Evolutionary conservation across 2,888 invertebrate genomes (phyloP).

Genomic region (Pycnomerus fuliginosus): DNA sequence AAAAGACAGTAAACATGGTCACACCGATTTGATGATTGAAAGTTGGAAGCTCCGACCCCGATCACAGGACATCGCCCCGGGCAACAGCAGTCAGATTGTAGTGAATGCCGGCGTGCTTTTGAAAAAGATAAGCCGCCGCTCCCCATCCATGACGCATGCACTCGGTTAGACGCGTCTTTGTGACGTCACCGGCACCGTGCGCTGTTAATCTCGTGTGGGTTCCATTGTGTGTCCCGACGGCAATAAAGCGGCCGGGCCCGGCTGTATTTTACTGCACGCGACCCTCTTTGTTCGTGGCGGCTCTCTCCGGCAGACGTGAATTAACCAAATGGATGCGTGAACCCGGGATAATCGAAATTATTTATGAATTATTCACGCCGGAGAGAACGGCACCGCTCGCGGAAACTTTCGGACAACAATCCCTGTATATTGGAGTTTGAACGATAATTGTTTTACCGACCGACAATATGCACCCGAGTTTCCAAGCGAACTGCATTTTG

Average conservation of each 20-base stretch:
- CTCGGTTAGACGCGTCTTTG: slow-evolving; percentile 40
- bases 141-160: slow-evolving; percentile 37
- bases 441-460: no score
- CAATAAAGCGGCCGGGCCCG: slow-evolving; percentile 28
- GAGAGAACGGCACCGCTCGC: no score
- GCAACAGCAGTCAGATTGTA: no score
- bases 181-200: slow-evolving; percentile 42
- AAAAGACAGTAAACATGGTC: no score
- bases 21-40: no score
- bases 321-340: slow-evolving; percentile 21
- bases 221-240: slow-evolving; percentile 28
- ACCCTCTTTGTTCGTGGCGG: slow-evolving; percentile 15
- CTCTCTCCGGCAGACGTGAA: slow-evolving; percentile 18
- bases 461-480: no score
- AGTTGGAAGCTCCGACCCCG: no score
- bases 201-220: slow-evolving; percentile 40
- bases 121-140: slow-evolving; percentile 36
- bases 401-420: no score
- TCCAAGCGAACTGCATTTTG: no score
- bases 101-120: no score
- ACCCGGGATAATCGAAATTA: slow-evolving; percentile 22
- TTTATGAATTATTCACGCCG: slow-evolving; percentile 21
- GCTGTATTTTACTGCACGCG: slow-evolving; percentile 26
- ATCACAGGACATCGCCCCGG: no score
- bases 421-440: no score